A percentile compares a stretch with the other conserved stretches of the same genome.
Evolutionary conservation across 1,140 invertebrate species (phyloP).

Genomic region (Rhyzopertha dominica): DNA sequence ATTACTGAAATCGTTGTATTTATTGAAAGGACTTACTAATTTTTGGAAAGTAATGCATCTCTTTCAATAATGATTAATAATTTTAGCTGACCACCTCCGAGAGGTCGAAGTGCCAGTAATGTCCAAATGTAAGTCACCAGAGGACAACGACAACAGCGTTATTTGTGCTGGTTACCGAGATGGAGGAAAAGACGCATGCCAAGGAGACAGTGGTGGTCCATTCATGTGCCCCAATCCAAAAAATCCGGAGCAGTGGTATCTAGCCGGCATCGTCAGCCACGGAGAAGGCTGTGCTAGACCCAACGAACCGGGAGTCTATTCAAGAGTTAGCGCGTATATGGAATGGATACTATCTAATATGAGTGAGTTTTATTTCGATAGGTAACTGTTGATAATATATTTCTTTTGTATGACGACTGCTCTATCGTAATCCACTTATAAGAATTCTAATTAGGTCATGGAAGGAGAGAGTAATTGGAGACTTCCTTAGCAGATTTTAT

Average conservation of each 20-base stretch:
- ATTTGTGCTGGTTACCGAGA: constrained; percentile 70
- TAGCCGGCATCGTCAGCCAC: constrained; percentile 73
- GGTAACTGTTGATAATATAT: too few relatives aligned
- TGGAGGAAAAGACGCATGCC: constrained; percentile 76
- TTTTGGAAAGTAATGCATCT: too few relatives aligned
- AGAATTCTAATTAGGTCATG: too few relatives aligned
- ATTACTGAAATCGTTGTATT: constrained; percentile 8
- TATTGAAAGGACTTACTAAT: not conserved
- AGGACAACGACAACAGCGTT: constrained; percentile 57
- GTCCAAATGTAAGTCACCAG: constrained; percentile 51
- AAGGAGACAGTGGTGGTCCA: constrained; percentile 76
- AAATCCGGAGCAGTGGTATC: constrained; percentile 60
- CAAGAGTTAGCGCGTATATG: constrained; percentile 65
- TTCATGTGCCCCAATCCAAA: constrained; percentile 64
- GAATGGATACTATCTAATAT: constrained; percentile 65
- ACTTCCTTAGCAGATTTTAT: too few relatives aligned
- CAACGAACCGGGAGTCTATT: constrained; percentile 77
- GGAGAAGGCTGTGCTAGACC: constrained; percentile 75
- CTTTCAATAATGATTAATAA: not conserved
- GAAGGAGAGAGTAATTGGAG: too few relatives aligned
- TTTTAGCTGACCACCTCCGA: constrained; percentile 60
- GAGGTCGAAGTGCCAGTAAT: constrained; percentile 66
- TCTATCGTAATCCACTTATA: too few relatives aligned
- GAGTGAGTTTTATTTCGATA: too few relatives aligned
- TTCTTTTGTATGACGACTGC: too few relatives aligned